Evolutionary conservation across 2,888 invertebrate species (phyloP).

Genomic region (Monopis laevigella): DNA sequence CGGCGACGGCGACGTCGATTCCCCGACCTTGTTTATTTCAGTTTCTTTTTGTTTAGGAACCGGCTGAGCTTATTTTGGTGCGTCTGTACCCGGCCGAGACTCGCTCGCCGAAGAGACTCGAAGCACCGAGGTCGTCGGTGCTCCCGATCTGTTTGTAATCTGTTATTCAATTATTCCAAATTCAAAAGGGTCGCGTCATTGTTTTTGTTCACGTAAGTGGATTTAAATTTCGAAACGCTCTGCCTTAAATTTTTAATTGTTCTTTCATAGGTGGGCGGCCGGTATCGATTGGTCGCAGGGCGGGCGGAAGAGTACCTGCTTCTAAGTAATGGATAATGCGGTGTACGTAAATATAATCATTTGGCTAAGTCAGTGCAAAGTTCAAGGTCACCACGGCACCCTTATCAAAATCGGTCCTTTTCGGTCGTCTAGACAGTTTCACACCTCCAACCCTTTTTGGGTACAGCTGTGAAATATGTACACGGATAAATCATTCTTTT

Average conservation of each 20-base stretch:
- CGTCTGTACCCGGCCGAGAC: conserved; percentile 44
- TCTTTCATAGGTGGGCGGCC: background rate
- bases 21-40: conserved; percentile 67
- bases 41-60: conserved; percentile 67
- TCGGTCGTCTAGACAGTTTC: conserved; percentile 62
- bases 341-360: conserved; percentile 19
- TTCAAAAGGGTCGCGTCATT: background rate
- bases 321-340: conserved; percentile 2
- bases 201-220: conserved; percentile 1
- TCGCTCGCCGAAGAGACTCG: conserved; percentile 31
- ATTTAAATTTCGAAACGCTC: background rate
- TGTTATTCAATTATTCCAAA: conserved; percentile 3
- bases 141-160: background rate
- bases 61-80: conserved; percentile 60
- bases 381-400: conserved; percentile 60
- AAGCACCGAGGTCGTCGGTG: conserved; percentile 21
- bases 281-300: background rate
- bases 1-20: conserved; percentile 65
- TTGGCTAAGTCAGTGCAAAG: conserved; percentile 57
- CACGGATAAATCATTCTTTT: conserved; percentile 9
- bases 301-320: background rate
- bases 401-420: conserved; percentile 58
- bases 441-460: conserved; percentile 52
- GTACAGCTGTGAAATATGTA: conserved; percentile 11
- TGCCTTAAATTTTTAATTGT: conserved; percentile 1